Conservation (phyloP, 2,113 vertebrate species). For the Oryzias curvinotus region DNA sequence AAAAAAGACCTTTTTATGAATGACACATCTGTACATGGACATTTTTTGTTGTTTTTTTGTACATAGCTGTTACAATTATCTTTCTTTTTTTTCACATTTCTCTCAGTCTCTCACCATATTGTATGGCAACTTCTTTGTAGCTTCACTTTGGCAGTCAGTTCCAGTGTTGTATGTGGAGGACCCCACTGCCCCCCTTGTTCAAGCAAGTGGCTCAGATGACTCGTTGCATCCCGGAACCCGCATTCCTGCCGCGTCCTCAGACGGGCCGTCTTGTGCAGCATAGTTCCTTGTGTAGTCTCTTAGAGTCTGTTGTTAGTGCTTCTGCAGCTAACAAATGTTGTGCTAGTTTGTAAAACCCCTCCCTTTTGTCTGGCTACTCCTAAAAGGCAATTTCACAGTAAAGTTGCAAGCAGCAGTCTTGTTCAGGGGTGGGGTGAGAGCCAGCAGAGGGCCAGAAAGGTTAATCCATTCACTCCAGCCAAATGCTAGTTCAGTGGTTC, state of each 20-base stretch:
- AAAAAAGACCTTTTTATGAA: slow-evolving; percentile 68
- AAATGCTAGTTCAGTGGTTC: slow-evolving; percentile 66
- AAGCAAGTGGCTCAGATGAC: slow-evolving; percentile 47
- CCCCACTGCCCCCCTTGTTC: slow-evolving; percentile 51
- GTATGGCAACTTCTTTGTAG: slow-evolving; percentile 68
- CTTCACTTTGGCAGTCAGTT: slow-evolving; percentile 76
- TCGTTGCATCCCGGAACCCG: slow-evolving; percentile 39
- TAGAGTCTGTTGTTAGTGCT: slow-evolving; percentile 66
- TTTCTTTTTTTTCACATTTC: slow-evolving; percentile 69
- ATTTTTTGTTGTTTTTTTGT: slow-evolving; percentile 59
- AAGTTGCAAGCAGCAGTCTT: slow-evolving; percentile 69
- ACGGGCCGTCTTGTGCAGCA: slow-evolving; percentile 69
- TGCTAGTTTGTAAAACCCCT: slow-evolving; percentile 68
- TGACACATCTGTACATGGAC: slow-evolving; percentile 73
- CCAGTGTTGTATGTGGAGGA: slow-evolving; percentile 55
- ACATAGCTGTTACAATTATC: slow-evolving; percentile 69
- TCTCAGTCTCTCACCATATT: slow-evolving; percentile 64
- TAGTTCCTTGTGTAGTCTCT: slow-evolving; percentile 69
- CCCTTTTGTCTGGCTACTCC: slow-evolving; percentile 60
- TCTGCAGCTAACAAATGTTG: slow-evolving; percentile 67
- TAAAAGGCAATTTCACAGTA: slow-evolving; percentile 73
- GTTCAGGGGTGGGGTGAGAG: slow-evolving; percentile 53
- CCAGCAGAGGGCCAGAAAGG: slow-evolving; percentile 49
- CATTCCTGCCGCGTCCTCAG: slow-evolving; percentile 47
- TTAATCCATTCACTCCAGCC: slow-evolving; percentile 66